Percentiles rank a stretch among this genome's conserved stretches.
Evolutionary conservation across 2,888 invertebrate species (phyloP).

Genomic region (Crepidodera aurea): DNA sequence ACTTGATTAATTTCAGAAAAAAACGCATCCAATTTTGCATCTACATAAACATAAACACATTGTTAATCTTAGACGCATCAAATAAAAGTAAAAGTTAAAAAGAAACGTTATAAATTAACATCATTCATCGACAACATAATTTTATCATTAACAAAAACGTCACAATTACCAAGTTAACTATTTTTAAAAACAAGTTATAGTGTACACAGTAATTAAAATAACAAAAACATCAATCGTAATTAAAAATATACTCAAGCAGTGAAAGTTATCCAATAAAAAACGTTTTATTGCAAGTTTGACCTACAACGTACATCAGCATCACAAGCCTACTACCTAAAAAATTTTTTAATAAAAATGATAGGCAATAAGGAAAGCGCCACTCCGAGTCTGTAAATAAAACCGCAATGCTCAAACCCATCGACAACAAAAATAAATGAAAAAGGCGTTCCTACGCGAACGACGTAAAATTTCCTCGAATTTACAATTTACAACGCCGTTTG

Average conservation of each 20-base stretch:
- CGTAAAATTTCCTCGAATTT: background rate
- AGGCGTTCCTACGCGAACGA: background rate
- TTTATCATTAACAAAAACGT: background rate
- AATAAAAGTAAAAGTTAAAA: too few species aligned
- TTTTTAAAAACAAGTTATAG: background rate
- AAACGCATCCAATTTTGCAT: too few species aligned
- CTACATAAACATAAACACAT: too few species aligned
- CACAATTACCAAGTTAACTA: background rate
- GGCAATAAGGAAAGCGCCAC: background rate
- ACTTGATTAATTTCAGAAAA: too few species aligned
- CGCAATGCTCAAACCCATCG: too few species aligned
- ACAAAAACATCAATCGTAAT: too few species aligned
- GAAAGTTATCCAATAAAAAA: background rate
- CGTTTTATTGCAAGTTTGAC: background rate
- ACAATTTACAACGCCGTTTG: conserved; percentile 5
- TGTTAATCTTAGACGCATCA: too few species aligned
- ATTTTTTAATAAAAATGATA: background rate
- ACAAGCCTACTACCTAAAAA: background rate
- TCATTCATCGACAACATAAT: too few species aligned
- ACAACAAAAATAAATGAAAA: background rate
- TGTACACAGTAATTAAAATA: too few species aligned
- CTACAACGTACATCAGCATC: background rate
- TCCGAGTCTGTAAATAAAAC: background rate
- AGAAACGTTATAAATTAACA: too few species aligned
- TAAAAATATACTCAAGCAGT: background rate